These are phyloP conservation scores for Patiria pectinifera DNA, from an alignment of 53 echinoderm and acorn worm genomes.

Conservation along the genomic window DNA sequence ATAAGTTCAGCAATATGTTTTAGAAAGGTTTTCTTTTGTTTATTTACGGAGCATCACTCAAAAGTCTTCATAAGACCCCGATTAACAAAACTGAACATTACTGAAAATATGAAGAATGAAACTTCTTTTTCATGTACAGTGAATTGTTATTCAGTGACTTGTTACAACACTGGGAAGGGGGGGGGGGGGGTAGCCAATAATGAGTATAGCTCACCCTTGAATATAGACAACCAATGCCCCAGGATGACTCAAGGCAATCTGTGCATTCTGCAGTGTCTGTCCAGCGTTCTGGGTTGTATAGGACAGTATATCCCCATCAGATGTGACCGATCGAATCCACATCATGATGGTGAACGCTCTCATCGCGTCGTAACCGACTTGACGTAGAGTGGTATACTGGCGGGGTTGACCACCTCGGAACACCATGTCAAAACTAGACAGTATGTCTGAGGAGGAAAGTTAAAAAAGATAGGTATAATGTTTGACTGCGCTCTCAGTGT, in stretches of 20 bases:
- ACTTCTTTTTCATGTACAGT: no score
- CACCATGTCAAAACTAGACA: slow-evolving; percentile 63
- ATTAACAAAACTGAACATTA: no score
- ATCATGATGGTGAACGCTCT: slow-evolving; percentile 56
- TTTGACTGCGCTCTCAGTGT: no score
- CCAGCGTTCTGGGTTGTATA: slow-evolving; percentile 5
- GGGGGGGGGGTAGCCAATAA: not conserved
- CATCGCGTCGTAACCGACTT: not conserved
- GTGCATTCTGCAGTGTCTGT: not conserved
- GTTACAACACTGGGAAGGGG: no score
- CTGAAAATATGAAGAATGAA: no score
- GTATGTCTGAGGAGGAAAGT: not conserved
- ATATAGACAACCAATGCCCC: slow-evolving; percentile 31
- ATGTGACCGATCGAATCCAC: slow-evolving; percentile 56
- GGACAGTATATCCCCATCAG: slow-evolving; percentile 41
- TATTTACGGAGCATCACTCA: no score
- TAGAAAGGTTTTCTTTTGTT: no score
- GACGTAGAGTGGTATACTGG: slow-evolving; percentile 52
- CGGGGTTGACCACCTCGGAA: slow-evolving; percentile 31
- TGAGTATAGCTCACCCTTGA: not conserved
- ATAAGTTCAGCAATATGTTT: no score
- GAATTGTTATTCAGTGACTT: no score
- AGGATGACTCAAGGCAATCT: slow-evolving; percentile 46
- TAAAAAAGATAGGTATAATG: no score
- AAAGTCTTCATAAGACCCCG: no score